phyloP scores from a whole-genome alignment of 2,797 vertebrate species.

The Mus caroli region DNA sequence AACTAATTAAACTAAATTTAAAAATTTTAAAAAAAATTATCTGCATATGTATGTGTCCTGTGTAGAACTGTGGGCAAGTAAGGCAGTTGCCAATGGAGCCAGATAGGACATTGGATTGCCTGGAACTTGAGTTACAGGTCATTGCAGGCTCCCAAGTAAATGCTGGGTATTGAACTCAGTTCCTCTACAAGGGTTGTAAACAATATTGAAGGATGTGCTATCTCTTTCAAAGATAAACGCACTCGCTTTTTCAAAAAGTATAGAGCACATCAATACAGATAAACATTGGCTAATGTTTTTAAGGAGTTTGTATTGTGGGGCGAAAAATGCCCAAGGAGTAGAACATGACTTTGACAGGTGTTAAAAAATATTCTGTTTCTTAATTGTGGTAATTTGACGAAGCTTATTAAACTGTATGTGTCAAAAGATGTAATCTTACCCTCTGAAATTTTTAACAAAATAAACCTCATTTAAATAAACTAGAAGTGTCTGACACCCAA shows the following conservation, averaged over 20 bases:
- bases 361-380: background rate
- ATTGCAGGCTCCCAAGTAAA: background rate
- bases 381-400: background rate
- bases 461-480: slow-evolving; percentile 12
- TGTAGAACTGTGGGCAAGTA: background rate
- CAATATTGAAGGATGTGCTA: background rate
- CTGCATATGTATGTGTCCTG: background rate
- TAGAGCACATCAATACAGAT: background rate
- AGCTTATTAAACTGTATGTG: background rate
- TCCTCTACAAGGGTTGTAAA: background rate
- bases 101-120: background rate
- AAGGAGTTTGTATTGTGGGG: background rate
- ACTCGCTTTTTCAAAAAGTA: slow-evolving; percentile 5
- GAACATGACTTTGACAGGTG: background rate
- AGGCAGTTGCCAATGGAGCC: too few species aligned
- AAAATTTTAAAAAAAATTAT: too few species aligned
- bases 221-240: background rate
- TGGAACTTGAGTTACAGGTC: background rate
- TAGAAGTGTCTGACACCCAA: background rate
- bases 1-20: background rate
- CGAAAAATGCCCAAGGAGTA: background rate
- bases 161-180: background rate
- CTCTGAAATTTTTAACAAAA: background rate
- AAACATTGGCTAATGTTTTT: background rate
- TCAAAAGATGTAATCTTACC: background rate